Percentiles rank a stretch among this genome's conserved stretches.
phyloP scores from a whole-genome alignment of 2,797 vertebrate genomes.

The Crotalus adamanteus region DNA sequence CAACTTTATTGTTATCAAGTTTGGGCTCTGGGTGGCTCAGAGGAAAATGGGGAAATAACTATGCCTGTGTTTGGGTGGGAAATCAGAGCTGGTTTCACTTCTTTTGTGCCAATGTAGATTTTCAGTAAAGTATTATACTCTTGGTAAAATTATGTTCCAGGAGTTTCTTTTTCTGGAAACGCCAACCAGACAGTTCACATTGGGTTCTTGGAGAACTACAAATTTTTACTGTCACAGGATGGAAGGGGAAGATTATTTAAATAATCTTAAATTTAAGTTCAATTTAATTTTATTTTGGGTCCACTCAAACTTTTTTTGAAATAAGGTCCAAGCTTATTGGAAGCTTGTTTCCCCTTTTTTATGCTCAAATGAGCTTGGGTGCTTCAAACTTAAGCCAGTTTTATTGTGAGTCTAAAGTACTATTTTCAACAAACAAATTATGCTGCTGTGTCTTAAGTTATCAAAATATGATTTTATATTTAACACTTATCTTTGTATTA shows the following conservation, averaged over 20 bases:
- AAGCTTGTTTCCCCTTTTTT: background rate
- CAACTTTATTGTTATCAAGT: too few relatives aligned
- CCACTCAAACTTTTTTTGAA: background rate
- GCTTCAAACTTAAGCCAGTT: background rate
- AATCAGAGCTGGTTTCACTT: too few relatives aligned
- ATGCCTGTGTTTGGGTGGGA: too few relatives aligned
- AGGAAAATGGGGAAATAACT: too few relatives aligned
- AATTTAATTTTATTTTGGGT: background rate
- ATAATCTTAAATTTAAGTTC: background rate
- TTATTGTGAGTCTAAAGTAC: background rate
- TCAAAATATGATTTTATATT: background rate
- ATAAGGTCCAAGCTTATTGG: background rate
- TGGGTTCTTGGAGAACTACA: background rate
- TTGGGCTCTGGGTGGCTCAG: too few relatives aligned
- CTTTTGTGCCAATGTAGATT: too few relatives aligned
- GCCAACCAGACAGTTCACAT: too few relatives aligned
- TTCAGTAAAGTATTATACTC: too few relatives aligned
- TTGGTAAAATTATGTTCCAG: too few relatives aligned
- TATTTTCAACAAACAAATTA: background rate
- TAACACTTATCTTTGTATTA: background rate
- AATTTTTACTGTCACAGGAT: background rate
- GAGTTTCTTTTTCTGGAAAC: too few relatives aligned
- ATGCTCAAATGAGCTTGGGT: background rate
- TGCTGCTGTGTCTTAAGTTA: background rate
- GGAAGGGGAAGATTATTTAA: background rate